phyloP scores from a whole-genome alignment of 2,888 invertebrate genomes.

The Monoplex corrugatus region DNA sequence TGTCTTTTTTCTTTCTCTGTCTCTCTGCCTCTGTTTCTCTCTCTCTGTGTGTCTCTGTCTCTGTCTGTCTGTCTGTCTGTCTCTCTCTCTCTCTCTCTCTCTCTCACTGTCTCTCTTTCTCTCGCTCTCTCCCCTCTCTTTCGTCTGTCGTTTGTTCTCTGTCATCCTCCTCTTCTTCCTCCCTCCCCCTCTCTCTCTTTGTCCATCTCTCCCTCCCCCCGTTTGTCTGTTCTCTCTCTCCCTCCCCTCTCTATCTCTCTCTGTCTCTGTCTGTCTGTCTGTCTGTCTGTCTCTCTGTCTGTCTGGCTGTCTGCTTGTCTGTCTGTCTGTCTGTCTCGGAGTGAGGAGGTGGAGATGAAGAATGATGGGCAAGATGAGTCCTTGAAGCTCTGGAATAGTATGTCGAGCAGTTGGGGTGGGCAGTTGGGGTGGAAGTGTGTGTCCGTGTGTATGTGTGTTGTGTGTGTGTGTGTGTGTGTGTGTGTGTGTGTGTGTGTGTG shows the following conservation, averaged over 20 bases:
- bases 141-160: background rate
- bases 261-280: background rate
- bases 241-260: background rate
- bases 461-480: background rate
- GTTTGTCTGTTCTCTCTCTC: background rate
- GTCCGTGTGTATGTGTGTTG: no score
- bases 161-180: background rate
- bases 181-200: background rate
- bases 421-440: no score
- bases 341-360: background rate
- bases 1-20: background rate
- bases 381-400: no score
- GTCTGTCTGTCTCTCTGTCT: background rate
- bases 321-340: no score
- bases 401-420: no score
- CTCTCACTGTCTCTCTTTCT: background rate
- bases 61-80: slow-evolving; percentile 18
- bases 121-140: background rate
- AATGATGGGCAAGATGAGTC: no score
- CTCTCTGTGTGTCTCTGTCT: background rate
- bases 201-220: background rate
- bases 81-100: background rate
- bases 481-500: background rate
- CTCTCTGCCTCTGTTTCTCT: background rate
- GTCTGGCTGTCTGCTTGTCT: background rate